A percentile compares a stretch with the other conserved stretches of the same genome.
phyloP scores from a whole-genome alignment of 2,888 invertebrate genomes.

The Eurytoma californica region DNA sequence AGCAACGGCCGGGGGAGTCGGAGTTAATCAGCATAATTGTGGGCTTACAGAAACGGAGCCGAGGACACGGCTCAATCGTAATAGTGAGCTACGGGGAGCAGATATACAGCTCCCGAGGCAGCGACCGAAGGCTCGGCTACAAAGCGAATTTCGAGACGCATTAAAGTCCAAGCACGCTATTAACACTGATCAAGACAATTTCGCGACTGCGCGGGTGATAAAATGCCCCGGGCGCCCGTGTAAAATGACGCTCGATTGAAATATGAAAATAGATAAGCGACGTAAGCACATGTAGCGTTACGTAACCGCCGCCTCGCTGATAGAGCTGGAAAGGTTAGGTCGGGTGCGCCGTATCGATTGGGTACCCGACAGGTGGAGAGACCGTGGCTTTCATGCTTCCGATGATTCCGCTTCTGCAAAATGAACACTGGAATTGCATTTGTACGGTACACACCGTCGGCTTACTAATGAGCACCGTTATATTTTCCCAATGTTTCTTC shows the following conservation, averaged over 20 bases:
- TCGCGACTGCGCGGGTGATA: too few species aligned
- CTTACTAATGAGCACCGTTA: conserved; percentile 8
- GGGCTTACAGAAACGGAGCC: conserved; percentile 55
- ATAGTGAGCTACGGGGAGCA: conserved; percentile 6
- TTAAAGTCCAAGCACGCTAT: too few species aligned
- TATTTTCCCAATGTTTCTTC: background rate
- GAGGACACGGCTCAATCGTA: background rate
- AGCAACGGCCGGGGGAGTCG: too few species aligned
- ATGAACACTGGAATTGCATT: conserved; percentile 35
- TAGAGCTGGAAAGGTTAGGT: conserved; percentile 9
- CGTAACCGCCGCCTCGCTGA: background rate
- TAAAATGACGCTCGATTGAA: background rate
- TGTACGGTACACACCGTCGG: background rate
- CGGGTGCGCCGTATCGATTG: conserved; percentile 10
- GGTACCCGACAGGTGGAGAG: conserved; percentile 21
- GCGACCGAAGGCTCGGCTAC: background rate
- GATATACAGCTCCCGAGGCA: background rate
- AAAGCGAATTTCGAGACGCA: too few species aligned
- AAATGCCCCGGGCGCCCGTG: too few species aligned
- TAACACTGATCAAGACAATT: too few species aligned
- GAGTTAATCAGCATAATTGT: conserved; percentile 63
- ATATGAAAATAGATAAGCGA: background rate
- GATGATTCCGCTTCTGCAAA: conserved; percentile 28
- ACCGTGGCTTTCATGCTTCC: conserved; percentile 18
- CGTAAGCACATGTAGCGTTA: conserved; percentile 1